These are phyloP conservation scores for Xenus cinereus DNA, from an alignment of 2,113 vertebrate species.

Conservation along the genomic window DNA sequence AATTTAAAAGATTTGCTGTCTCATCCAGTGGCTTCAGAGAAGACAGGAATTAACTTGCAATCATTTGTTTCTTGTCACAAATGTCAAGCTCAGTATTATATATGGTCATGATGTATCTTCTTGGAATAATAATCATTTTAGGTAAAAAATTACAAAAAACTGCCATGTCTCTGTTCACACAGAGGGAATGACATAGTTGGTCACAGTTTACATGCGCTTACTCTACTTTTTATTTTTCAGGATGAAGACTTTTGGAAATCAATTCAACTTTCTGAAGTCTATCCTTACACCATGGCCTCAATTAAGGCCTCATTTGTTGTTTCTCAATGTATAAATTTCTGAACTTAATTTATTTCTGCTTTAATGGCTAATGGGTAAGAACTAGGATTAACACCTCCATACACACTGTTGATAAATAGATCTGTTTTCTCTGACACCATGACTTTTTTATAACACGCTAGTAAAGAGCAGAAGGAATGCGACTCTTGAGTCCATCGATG, in stretches of 20 bases:
- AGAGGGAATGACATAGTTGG: neutral
- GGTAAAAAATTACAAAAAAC: neutral
- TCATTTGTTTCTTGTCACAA: conserved; percentile 14
- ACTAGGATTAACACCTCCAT: neutral
- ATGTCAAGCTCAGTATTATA: neutral
- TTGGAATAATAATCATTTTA: neutral
- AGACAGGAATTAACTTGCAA: neutral
- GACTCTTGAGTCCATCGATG: neutral
- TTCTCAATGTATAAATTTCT: conserved; percentile 1
- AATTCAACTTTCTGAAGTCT: neutral
- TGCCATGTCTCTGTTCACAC: neutral
- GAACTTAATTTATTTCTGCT: conserved; percentile 2
- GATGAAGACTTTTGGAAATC: neutral
- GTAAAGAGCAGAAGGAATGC: neutral
- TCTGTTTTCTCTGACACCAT: neutral
- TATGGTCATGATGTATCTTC: neutral
- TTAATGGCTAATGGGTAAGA: neutral
- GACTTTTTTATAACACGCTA: neutral
- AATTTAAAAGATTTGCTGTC: neutral
- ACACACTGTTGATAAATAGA: neutral
- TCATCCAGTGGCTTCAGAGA: neutral
- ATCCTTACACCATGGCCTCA: neutral
- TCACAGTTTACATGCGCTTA: neutral
- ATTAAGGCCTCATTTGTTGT: neutral
- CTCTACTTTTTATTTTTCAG: neutral